Base-by-base conservation (phyloP, 2,888 invertebrate genomes). In the Rhingia rostrata region DNA sequence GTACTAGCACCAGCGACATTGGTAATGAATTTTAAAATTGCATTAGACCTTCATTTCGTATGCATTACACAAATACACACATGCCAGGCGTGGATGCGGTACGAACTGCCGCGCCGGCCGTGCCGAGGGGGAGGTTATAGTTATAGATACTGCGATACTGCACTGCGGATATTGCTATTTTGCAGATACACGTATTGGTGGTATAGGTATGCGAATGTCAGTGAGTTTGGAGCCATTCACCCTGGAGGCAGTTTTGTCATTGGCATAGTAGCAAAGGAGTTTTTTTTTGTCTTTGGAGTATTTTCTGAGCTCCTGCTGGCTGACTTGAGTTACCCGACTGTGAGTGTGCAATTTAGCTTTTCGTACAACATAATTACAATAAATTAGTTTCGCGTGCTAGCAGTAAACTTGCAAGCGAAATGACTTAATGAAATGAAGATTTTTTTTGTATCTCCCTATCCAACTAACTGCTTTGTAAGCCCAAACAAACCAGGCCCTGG, bases 31-130 rank as follows among this genome's bases (percentile, higher is more conserved):
- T 79, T 83, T 69, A 69, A 79, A 79, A 83, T 73, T 83, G 63
- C 83, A 83, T 83, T 83, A 79, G 79, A 79, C 83, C 83, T 74
- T 79, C 83, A 79, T 83, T 83, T 79, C 73, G 79, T 79, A 79
- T 83, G 83, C 83, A 83, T 83, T 74, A 79, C 79, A 73, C 51
- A 67, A 47, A 72, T 54, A 82, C 66, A 58, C 41, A 64, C 60
- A 70, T 47, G 37, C 61, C 22, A 22, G 2, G 22, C 22, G 22
- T 22, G 22, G 22, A 22, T 22, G 22, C 22, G 22, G 22, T 22
- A 22, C 1, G 22, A 22, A 22, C 22, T 2, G 22, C 22, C 22
- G 22, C 22, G 22, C 22, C 22, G 22, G 22, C 22, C 22, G 22
- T 22, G 2, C 22, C 22, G 22, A 58, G 43, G 30, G 35, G 53